Evolutionary conservation across 2,113 vertebrate species (phyloP), one percentile per base, ranked within the genome.

Genomic region (Salvator merianae): DNA sequence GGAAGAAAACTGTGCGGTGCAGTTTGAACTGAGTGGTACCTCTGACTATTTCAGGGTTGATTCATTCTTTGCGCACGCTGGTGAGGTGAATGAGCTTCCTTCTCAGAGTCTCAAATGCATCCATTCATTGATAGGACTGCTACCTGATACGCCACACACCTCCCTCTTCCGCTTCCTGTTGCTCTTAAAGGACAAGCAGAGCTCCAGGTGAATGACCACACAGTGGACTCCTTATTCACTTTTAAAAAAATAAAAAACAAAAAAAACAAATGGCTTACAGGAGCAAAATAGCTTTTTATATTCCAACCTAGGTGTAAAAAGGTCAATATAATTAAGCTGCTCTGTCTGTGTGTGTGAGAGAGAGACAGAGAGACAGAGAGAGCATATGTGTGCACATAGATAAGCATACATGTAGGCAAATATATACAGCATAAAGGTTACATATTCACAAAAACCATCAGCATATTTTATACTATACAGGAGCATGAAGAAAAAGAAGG

Each of bases 141-240:
- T 90, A 93, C 92, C 90, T 90, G 93, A 93, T 95, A 92, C 93
- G 88, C 89, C 86, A 76, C 89, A 66, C 22, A 80, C 87, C 88
- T 87, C 89, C 86, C 79, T 69, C 90, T 88, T 85, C 66, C 83
- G 72, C 36, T 84, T 84, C 68, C 83, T 79, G 76, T 30, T 43
- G 36, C 30, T 91, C 92, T 92, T 91, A 93, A 95, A 93, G 87
- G 90, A 71, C 92, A 91, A 93, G 94, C 94, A 93, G 93, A 95
- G 94, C 91, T 88, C 83, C 70, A 59, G 1, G 82, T 95, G 93
- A 95, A 95, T 95, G 94, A 95, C 93, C 92, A 93, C 93, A 94
- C 94, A 95, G 93, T 91, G 62, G 91, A 93, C 87, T 89, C 88
- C 83, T 93, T 78, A 95, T 95, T 95, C 95, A 95, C 84, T 59